phyloP scores from a whole-genome alignment of 1,140 invertebrate genomes.

The Solenopsis fugax region DNA sequence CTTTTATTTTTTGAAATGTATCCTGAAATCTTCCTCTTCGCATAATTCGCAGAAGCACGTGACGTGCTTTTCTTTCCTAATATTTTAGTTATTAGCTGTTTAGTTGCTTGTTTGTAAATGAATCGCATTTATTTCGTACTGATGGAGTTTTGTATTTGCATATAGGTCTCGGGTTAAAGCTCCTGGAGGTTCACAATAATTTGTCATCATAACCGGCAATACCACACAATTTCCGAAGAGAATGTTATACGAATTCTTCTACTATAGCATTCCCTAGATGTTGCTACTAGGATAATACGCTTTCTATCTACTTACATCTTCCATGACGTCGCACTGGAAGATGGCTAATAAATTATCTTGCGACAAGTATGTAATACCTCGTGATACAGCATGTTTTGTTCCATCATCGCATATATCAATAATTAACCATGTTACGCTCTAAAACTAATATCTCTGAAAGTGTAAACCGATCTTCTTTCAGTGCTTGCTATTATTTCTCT shows the following conservation, averaged over 20 bases:
- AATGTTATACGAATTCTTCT: conserved; percentile 16
- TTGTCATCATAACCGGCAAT: conserved; percentile 33
- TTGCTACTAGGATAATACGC: conserved; percentile 33
- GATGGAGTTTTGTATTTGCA: conserved; percentile 45
- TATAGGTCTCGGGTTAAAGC: conserved; percentile 28
- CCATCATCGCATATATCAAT: neutral
- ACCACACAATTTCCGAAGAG: conserved; percentile 10
- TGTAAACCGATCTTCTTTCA: neutral
- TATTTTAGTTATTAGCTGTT: neutral
- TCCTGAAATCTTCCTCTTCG: neutral
- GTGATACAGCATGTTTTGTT: conserved; percentile 31
- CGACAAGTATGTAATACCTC: conserved; percentile 42
- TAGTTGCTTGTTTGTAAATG: neutral
- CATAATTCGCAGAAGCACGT: conserved; percentile 19
- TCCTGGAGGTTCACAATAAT: conserved; percentile 46
- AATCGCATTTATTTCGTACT: conserved; percentile 18
- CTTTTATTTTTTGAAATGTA: neutral
- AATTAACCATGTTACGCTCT: conserved; percentile 13
- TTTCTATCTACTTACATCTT: conserved; percentile 47
- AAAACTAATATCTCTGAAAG: neutral
- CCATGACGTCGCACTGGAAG: conserved; percentile 20
- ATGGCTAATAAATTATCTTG: conserved; percentile 42
- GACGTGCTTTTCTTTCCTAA: neutral
- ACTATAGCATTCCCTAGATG: conserved; percentile 11
- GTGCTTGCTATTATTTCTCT: conserved; percentile 12